These are phyloP conservation scores for Borostomias antarcticus DNA, from an alignment of 2,797 vertebrate species.

Conservation along the genomic window DNA sequence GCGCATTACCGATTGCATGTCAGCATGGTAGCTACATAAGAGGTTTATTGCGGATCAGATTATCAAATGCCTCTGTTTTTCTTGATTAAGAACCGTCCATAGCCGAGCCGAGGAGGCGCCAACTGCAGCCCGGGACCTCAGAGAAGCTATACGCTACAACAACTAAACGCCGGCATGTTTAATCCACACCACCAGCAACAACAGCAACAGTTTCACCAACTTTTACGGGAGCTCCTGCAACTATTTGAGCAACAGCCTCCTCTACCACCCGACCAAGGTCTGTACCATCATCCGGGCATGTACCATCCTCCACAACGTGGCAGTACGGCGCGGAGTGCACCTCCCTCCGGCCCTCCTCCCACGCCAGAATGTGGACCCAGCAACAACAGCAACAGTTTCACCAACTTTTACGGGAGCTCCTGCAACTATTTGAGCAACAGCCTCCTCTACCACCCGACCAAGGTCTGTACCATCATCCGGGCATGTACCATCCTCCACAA, in stretches of 20 bases:
- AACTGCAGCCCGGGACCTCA: neutral
- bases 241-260: too few relatives aligned
- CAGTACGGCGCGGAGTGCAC: too few relatives aligned
- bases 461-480: too few relatives aligned
- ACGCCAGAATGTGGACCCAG: too few relatives aligned
- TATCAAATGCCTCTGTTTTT: constrained; percentile 9
- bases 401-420: constrained; percentile 80
- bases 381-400: constrained; percentile 84
- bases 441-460: constrained; percentile 74
- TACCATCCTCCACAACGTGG: too few relatives aligned
- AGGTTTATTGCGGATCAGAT: constrained; percentile 8
- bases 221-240: too few relatives aligned
- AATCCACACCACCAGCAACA: constrained; percentile 84
- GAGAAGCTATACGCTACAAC: neutral
- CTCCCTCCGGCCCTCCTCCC: too few relatives aligned
- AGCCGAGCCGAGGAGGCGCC: neutral
- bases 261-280: too few relatives aligned
- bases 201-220: too few relatives aligned
- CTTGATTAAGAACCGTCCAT: constrained; percentile 7
- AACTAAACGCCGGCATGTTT: constrained; percentile 66
- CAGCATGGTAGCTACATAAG: neutral
- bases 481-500: too few relatives aligned
- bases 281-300: too few relatives aligned
- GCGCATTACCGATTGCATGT: constrained; percentile 14
- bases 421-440: constrained; percentile 82